These are phyloP conservation scores for Euthynnus affinis DNA, from an alignment of 2,797 vertebrate genomes.

Conservation along the genomic window DNA sequence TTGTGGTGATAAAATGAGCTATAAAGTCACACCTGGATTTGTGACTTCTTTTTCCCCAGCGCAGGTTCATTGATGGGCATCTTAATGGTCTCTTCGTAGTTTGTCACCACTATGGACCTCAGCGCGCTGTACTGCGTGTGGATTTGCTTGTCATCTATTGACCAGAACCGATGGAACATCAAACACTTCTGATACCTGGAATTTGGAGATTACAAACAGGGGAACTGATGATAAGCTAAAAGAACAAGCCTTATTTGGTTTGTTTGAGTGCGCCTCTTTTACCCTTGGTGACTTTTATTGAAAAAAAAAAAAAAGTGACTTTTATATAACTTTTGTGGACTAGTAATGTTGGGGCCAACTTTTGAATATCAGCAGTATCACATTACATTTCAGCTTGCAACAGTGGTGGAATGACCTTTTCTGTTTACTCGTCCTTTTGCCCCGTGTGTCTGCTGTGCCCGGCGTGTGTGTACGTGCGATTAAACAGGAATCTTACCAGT, in stretches of 20 bases:
- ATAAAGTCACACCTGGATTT: slow-evolving; percentile 86
- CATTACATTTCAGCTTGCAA: background rate
- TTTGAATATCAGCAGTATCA: background rate
- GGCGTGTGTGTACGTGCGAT: slow-evolving; percentile 59
- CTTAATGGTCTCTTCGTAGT: slow-evolving; percentile 91
- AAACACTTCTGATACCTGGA: slow-evolving; percentile 89
- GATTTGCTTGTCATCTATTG: slow-evolving; percentile 90
- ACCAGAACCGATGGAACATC: slow-evolving; percentile 91
- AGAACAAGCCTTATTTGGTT: background rate
- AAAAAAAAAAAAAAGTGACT: background rate
- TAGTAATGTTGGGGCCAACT: background rate
- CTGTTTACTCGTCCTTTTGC: slow-evolving; percentile 70
- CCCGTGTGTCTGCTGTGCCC: slow-evolving; percentile 38
- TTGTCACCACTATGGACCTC: slow-evolving; percentile 89
- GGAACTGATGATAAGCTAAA: background rate
- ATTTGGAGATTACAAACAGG: slow-evolving; percentile 5
- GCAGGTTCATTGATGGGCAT: slow-evolving; percentile 93
- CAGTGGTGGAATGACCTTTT: background rate
- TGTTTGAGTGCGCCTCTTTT: background rate
- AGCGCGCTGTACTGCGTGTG: slow-evolving; percentile 88
- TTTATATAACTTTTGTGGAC: background rate
- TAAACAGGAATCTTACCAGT: slow-evolving; percentile 84
- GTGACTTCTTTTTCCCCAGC: slow-evolving; percentile 85
- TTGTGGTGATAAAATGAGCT: background rate
- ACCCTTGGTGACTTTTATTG: background rate